phyloP scores from a whole-genome alignment of 2,113 vertebrate species.

The Thymallus thymallus region DNA sequence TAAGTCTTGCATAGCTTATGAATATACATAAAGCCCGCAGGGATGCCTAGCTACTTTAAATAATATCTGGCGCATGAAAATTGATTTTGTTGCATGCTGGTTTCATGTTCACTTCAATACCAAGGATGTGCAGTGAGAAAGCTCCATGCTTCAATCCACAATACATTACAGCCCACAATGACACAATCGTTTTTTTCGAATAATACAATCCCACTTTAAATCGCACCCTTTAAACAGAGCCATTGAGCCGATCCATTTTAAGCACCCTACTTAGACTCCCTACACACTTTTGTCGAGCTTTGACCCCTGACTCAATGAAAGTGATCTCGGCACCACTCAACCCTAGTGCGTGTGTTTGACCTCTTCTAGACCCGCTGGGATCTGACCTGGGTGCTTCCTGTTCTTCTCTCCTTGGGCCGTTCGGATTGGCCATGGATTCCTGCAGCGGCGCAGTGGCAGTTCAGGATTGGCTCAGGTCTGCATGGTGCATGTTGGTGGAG shows the following conservation, averaged over 20 bases:
- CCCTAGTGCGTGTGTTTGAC: constrained; percentile 18
- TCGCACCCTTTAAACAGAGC: background rate
- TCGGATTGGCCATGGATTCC: constrained; percentile 47
- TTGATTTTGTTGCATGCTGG: constrained; percentile 3
- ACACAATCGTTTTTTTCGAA: background rate
- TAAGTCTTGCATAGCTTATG: constrained; percentile 26
- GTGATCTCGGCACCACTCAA: background rate
- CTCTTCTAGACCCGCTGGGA: background rate
- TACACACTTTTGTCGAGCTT: no score
- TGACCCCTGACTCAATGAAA: background rate
- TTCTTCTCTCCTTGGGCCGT: background rate
- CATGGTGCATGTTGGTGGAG: background rate
- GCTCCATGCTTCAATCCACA: constrained; percentile 15
- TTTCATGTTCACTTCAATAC: constrained; percentile 5
- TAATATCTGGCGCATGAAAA: constrained; percentile 5
- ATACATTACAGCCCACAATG: background rate
- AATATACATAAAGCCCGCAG: constrained; percentile 23
- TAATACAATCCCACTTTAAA: no score
- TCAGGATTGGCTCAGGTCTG: no score
- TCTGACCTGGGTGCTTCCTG: constrained; percentile 20
- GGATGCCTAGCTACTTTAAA: constrained; percentile 14
- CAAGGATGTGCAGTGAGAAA: constrained; percentile 10
- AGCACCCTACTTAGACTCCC: background rate
- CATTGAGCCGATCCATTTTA: background rate
- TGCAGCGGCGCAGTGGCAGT: constrained; percentile 10